Percentiles rank a stretch among this genome's conserved stretches.
Evolutionary conservation across 1,140 invertebrate genomes (phyloP).

Genomic region (Eurosta solidaginis): DNA sequence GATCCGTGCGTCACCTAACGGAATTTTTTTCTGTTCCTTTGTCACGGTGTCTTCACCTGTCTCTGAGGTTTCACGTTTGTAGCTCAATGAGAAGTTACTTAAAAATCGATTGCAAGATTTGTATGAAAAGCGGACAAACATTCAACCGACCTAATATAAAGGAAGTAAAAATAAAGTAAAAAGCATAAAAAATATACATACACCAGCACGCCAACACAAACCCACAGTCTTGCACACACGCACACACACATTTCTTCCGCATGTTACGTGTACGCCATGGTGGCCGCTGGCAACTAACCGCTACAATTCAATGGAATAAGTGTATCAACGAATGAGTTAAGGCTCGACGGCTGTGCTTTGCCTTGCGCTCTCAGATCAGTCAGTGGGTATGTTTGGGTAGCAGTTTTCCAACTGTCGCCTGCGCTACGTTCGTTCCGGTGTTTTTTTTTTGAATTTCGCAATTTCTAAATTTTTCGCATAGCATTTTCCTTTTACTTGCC

Average conservation of each 20-base stretch:
- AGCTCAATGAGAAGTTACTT: no score
- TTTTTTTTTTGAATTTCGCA: neutral
- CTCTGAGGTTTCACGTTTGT: no score
- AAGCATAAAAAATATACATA: no score
- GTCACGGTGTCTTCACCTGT: no score
- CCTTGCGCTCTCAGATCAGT: neutral
- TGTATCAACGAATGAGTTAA: neutral
- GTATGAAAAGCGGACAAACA: no score
- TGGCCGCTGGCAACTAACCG: neutral
- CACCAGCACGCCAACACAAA: no score
- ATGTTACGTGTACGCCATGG: neutral
- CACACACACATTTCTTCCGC: neutral
- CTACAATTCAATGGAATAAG: neutral
- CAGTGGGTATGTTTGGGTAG: neutral
- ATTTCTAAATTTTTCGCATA: neutral
- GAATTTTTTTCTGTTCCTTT: no score
- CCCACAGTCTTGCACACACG: neutral
- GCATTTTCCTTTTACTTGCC: neutral
- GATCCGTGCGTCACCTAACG: no score
- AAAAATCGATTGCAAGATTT: no score
- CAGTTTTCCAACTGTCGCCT: neutral
- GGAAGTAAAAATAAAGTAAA: no score
- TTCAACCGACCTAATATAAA: no score
- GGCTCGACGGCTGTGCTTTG: neutral
- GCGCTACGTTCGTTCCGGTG: constrained; percentile 1